Conservation (phyloP, 64 coral and sea anemone species). For the Dendronephthya gigantea region DNA sequence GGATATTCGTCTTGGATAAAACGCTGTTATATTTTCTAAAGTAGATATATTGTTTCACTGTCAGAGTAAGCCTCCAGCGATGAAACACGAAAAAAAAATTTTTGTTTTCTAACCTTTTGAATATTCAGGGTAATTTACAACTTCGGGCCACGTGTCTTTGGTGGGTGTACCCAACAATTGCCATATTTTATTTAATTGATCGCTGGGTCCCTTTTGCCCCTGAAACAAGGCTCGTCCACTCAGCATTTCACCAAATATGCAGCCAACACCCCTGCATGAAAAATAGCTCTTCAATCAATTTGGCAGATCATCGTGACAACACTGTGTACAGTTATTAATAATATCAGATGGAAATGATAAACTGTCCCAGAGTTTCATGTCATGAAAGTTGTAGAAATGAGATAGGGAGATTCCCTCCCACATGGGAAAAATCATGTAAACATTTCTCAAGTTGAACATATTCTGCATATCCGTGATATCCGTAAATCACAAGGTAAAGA, state of each 20-base stretch:
- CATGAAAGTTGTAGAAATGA: too few relatives aligned
- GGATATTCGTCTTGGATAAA: background rate
- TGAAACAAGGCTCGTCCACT: constrained; percentile 86
- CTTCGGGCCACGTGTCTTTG: constrained; percentile 67
- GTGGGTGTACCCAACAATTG: constrained; percentile 83
- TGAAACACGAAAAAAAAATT: too few relatives aligned
- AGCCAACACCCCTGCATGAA: constrained; percentile 70
- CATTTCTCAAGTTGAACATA: too few relatives aligned
- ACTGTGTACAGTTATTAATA: too few relatives aligned
- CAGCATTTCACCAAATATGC: constrained; percentile 99
- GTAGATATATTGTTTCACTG: too few relatives aligned
- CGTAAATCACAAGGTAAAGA: too few relatives aligned
- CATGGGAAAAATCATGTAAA: too few relatives aligned
- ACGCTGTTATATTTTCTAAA: background rate
- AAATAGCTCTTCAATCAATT: background rate
- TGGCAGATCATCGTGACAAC: background rate
- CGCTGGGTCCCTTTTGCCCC: constrained; percentile 61
- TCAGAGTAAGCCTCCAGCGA: too few relatives aligned
- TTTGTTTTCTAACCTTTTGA: constrained; percentile 46
- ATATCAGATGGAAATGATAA: too few relatives aligned
- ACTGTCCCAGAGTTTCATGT: too few relatives aligned
- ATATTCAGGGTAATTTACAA: constrained; percentile 65
- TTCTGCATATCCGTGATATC: too few relatives aligned
- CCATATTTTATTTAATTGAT: constrained; percentile 98
- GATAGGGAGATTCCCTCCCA: too few relatives aligned